Percentiles rank a stretch among this genome's conserved stretches.
Evolutionary conservation across 2,888 invertebrate species (phyloP).

Genomic region (Antheraea yamamai): DNA sequence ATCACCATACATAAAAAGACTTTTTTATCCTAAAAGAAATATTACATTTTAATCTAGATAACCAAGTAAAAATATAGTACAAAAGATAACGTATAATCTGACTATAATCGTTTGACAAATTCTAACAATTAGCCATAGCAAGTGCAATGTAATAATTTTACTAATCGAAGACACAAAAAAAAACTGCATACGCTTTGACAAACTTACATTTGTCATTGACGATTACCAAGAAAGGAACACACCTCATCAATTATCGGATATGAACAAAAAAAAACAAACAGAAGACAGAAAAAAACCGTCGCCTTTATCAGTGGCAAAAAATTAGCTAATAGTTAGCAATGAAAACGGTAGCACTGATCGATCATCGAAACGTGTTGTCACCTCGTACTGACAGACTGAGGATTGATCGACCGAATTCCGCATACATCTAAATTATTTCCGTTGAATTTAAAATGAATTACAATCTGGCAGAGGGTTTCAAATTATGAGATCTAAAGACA

Average conservation of each 20-base stretch:
- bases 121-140: background rate
- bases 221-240: background rate
- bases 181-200: background rate
- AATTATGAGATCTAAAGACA: background rate
- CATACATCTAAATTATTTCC: background rate
- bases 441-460: background rate
- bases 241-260: conserved; percentile 7
- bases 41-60: no score
- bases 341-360: conserved; percentile 51
- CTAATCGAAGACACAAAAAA: background rate
- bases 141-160: background rate
- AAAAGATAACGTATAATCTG: no score
- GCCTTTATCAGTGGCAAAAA: background rate
- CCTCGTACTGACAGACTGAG: conserved; percentile 43
- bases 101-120: no score
- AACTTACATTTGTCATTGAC: background rate
- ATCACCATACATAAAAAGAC: background rate
- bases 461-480: background rate
- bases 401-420: conserved; percentile 48
- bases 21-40: background rate
- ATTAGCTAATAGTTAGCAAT: conserved; percentile 25
- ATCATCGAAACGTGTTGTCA: conserved; percentile 46
- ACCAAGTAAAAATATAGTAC: no score
- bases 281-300: background rate
- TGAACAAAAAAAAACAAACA: background rate